Evolutionary conservation across 2,797 vertebrate genomes (phyloP), one percentile per base, ranked within the genome.

Genomic region (Pseudochirops cupreus): DNA sequence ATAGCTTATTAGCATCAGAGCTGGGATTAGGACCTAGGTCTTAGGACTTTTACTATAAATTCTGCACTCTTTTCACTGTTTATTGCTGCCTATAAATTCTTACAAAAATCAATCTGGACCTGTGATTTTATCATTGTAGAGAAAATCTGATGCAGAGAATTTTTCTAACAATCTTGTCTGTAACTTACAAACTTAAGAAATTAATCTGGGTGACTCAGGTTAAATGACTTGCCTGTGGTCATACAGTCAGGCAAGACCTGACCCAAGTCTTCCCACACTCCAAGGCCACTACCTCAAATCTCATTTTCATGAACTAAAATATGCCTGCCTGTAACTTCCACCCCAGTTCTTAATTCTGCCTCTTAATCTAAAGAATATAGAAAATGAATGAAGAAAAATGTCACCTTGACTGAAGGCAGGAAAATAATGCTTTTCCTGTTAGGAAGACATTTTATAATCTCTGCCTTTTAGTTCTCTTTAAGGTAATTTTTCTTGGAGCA

Each of bases 381-480:
- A 33, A 55, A 33, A 55, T 55, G 33, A 54, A 53, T 91, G 7
- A 52, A 50, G 7, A 7, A 82, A 24, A 82, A 29, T 39, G 74
- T 18, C 5, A 59, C 10, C 26, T 16, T 74, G 58, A 93, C 91
- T 95, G 92, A 96, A 97, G 93, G 57, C 96, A 89, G n/a, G 93
- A 95, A 58, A 96, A 50, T 94, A 96, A 53, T 94, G 31, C 16
- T 97, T 97, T 96, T 92, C 50, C 96, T 50, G 16, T 94, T 94
- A 95, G 91, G 91, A 96, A 96, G 92, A 90, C 91, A 97, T 62
- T 96, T 97, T 97, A 96, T 89, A 96, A 92, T 92, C 96, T 96
- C 26, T 96, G 95, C 39, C 74, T 50, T 87, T 87, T 87, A 50
- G 9, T 46, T 92, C 28, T 94, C n/a, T 92, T 90, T 93, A 62